A percentile compares a stretch with the other conserved stretches of the same genome.
Conservation (phyloP, 2,113 vertebrate genomes). For the Coryphaenoides rupestris region DNA sequence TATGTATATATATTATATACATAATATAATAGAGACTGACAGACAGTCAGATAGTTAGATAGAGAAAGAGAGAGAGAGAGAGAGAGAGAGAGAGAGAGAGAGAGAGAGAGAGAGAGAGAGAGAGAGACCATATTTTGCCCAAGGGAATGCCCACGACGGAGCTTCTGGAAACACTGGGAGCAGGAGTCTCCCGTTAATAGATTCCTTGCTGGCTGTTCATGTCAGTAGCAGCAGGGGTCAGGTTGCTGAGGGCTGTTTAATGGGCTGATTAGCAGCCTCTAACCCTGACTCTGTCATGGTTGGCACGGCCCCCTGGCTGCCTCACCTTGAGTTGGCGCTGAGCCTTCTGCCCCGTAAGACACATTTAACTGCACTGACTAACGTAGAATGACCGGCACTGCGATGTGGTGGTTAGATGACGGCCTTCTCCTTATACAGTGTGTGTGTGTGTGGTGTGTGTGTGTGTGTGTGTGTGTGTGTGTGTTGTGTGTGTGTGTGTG, state of each 20-base stretch:
- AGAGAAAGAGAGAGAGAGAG: no score
- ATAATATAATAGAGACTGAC: no score
- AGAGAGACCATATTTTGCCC: no score
- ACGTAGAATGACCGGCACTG: not conserved
- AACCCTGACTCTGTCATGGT: not conserved
- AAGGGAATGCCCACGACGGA: no score
- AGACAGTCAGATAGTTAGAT: no score
- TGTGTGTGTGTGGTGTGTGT: not conserved
- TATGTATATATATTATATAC: no score
- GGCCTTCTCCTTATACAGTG: not conserved
- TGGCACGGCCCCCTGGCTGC: not conserved
- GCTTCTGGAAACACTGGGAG: not conserved
- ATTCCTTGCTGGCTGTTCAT: not conserved
- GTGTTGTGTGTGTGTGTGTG: not conserved
- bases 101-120: no score
- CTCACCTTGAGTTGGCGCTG: not conserved
- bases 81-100: no score
- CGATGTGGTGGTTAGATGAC: not conserved
- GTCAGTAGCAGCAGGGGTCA: not conserved
- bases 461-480: not conserved
- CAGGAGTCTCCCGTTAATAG: not conserved
- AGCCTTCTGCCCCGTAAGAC: not conserved
- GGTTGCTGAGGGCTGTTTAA: not conserved
- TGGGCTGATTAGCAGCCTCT: not conserved
- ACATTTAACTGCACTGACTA: not conserved